Evolutionary conservation across 2,113 vertebrate species (phyloP), one percentile per base, ranked within the genome.

Genomic region (Forbesichthys papilliferus): DNA sequence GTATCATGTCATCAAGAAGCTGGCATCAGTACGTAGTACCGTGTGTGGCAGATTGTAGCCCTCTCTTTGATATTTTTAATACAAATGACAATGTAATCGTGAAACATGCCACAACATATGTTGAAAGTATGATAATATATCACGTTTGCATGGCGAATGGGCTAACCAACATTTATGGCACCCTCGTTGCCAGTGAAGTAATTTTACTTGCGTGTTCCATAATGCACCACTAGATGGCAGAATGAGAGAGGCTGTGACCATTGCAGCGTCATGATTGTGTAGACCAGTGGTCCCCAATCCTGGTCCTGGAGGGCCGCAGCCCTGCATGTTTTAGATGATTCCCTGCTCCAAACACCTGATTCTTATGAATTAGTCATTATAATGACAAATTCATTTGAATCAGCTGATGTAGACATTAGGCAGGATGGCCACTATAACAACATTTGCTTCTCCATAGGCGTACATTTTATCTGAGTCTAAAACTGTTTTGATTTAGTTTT

Each of bases 191-290:
- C 48, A 1, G 55, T 20, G 36, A 18, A 14, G 27, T 27, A 27
- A 27, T 27, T 27, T 27, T 27, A 27, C 27, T 27, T 55, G 70
- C 59, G 14, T 67, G 48, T 79, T 5, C 33, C 12, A 0, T 27
- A 1, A 64, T 5, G 0, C 9, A 56, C 84, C 89, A 85, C 81
- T 88, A 91, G 88, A 87, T 88, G 88, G 88, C 87, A 89, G 48
- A 78, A 72, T 66, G 71, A 80, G 68, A 78, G 79, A 87, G 76
- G 73, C 57, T 64, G 73, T 83, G 52, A 9, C 68, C 51, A 18
- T 33, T 48, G 18, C 54, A 56, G 49, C 4, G 0, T 36, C 51
- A 20, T 36, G 27, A 46, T 20, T 73, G 16, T 59, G 1, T 34
- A 69, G 27, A 27, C 27, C 27, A 27, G 27, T 27, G 27, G 27